phyloP scores from a whole-genome alignment of 2,888 invertebrate species.

The Heteropelma amictum region DNA sequence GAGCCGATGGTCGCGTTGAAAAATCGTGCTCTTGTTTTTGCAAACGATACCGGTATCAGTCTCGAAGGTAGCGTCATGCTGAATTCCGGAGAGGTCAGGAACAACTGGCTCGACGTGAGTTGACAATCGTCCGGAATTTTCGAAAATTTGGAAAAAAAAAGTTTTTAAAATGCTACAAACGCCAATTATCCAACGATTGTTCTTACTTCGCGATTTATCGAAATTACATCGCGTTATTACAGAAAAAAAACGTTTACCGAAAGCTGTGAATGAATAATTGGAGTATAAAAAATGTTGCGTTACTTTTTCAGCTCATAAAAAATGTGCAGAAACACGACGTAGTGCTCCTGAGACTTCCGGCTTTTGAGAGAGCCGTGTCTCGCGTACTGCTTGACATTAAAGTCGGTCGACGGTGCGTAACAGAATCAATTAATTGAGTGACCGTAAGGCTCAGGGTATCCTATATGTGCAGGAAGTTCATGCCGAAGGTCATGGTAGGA shows the following conservation, averaged over 20 bases:
- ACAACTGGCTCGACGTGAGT: slow-evolving; percentile 95
- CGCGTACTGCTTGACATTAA: slow-evolving; percentile 90
- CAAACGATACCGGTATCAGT: slow-evolving; percentile 94
- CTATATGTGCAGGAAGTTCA: slow-evolving; percentile 87
- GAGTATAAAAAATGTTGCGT: not conserved
- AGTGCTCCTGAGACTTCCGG: slow-evolving; percentile 86
- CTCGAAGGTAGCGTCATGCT: slow-evolving; percentile 93
- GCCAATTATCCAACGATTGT: no score
- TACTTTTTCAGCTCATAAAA: slow-evolving; percentile 85
- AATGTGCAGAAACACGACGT: slow-evolving; percentile 88
- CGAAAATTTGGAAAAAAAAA: not conserved
- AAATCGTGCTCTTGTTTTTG: slow-evolving; percentile 89
- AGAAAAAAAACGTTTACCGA: no score
- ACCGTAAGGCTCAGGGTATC: slow-evolving; percentile 74
- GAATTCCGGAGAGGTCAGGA: slow-evolving; percentile 94
- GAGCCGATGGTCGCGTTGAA: slow-evolving; percentile 84
- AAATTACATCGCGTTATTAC: no score
- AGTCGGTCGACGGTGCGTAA: slow-evolving; percentile 87
- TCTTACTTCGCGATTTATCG: no score
- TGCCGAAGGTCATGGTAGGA: slow-evolving; percentile 92
- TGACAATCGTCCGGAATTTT: slow-evolving; percentile 12
- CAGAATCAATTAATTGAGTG: slow-evolving; percentile 67
- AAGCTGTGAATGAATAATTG: no score
- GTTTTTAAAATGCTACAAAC: not conserved
- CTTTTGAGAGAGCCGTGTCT: slow-evolving; percentile 91